phyloP scores from a whole-genome alignment of 2,888 invertebrate species.

The Cheilosia soror region DNA sequence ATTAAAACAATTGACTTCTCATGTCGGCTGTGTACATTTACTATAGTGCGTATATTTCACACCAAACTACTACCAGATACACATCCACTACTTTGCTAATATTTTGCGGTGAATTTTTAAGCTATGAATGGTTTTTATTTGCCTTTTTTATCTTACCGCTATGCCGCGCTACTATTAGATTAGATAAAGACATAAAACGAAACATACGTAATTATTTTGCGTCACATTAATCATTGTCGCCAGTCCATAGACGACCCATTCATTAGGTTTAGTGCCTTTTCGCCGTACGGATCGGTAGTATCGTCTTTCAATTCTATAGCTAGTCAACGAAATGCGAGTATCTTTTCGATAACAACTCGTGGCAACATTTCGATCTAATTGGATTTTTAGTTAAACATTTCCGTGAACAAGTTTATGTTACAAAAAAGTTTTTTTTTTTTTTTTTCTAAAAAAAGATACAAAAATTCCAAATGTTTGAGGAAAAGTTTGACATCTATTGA shows the following conservation, averaged over 20 bases:
- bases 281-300: constrained; percentile 22
- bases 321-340: not conserved
- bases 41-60: constrained; percentile 13
- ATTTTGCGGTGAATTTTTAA: constrained; percentile 39
- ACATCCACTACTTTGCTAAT: not conserved
- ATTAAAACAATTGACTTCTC: constrained; percentile 22
- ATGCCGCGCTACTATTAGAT: constrained; percentile 35
- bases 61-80: constrained; percentile 8
- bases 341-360: constrained; percentile 19
- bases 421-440: not conserved
- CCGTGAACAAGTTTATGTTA: constrained; percentile 29
- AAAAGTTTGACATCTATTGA: constrained; percentile 27
- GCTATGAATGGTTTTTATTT: constrained; percentile 33
- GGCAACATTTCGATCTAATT: constrained; percentile 19
- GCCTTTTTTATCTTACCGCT: constrained; percentile 30
- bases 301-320: constrained; percentile 4
- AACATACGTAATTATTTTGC: constrained; percentile 56
- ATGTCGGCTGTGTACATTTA: not conserved
- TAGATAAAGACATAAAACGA: constrained; percentile 47
- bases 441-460: not conserved
- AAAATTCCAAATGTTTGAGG: not conserved
- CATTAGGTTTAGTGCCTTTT: constrained; percentile 44
- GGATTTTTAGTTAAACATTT: constrained; percentile 32
- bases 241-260: constrained; percentile 30
- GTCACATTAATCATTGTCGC: constrained; percentile 48